phyloP scores from a whole-genome alignment of 2,888 invertebrate species.

The Liodrosophila aerea region DNA sequence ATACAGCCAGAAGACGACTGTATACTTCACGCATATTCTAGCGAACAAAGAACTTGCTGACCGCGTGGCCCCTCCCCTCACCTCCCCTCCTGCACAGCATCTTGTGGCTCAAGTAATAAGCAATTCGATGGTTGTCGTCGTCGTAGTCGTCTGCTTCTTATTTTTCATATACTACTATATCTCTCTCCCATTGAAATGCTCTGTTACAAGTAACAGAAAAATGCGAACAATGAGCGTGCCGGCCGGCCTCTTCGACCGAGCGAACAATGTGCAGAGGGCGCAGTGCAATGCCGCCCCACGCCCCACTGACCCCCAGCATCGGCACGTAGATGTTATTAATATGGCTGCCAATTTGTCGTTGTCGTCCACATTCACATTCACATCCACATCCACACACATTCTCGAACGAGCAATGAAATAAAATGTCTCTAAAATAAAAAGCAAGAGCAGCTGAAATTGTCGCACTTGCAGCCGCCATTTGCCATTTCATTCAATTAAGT shows the following conservation, averaged over 20 bases:
- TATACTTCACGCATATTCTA: conserved; percentile 40
- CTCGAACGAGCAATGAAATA: conserved; percentile 47
- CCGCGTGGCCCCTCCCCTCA: conserved; percentile 43
- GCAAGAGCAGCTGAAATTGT: conserved; percentile 68
- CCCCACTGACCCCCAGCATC: conserved; percentile 21
- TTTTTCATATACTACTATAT: background rate
- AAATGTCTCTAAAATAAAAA: conserved; percentile 73
- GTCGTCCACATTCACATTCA: conserved; percentile 25
- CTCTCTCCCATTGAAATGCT: conserved; percentile 64
- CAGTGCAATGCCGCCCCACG: conserved; percentile 24
- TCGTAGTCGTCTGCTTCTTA: conserved; percentile 21
- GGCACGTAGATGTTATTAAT: conserved; percentile 71
- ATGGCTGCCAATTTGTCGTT: conserved; percentile 76
- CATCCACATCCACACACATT: conserved; percentile 19
- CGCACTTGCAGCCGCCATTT: conserved; percentile 68
- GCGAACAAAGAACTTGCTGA: conserved; percentile 77
- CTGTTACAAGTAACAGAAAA: conserved; percentile 74
- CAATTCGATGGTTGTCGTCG: conserved; percentile 51
- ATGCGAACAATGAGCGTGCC: conserved; percentile 63
- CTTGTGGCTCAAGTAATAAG: conserved; percentile 48
- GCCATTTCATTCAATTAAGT: conserved; percentile 76
- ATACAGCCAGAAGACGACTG: conserved; percentile 28
- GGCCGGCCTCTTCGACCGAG: conserved; percentile 13
- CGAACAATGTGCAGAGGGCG: conserved; percentile 57
- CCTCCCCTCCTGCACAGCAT: background rate